Base-by-base conservation (phyloP, 2,113 vertebrate genomes). In the Nansenia antarctica region DNA sequence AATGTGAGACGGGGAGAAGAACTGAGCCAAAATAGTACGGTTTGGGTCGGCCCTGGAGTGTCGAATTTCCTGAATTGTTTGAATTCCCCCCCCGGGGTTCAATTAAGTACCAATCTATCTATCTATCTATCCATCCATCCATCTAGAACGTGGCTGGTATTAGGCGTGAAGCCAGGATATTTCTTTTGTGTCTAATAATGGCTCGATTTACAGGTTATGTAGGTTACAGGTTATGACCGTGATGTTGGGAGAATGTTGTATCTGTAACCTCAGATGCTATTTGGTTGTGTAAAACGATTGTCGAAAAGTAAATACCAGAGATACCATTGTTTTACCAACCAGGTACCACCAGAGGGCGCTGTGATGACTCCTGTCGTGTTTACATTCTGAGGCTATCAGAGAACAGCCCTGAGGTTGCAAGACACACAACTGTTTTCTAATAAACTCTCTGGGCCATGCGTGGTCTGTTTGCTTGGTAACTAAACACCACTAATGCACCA, bases 321-420 rank as follows among this genome's bases (percentile, higher is more conserved):
- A 39, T 14, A 64, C n/a, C 14, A 59, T 9, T 74, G 1, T 61
- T 12, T 27, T 52, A 30, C 30, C 32, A 54, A n/a, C 45, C 3
- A 62, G 27, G 55, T 47, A 71, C 79, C 86, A 87, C 83, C 65
- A 84, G 84, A 66, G 82, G 84, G 83, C 60, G 53, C 15, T 72
- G 45, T 60, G 32, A 55, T 30, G 42, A 65, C 52, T 11, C 3
- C 9, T 37, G 9, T 62, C 22, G 11, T 42, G 12, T 42, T 42
- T 42, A n/a, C n/a, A n/a, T 18, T 42, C 39, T 42, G 3, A 3
- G 12, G 37, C 37, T 42, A 42, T 9, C 18, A 18, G 39, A 42
- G 1, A 42, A 18, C 12, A 42, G n/a, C n/a, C n/a, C n/a, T n/a
- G 14, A 15, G 39, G 39, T 42, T 42, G 20, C 15, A 8, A 52